Evolutionary conservation across 2,113 vertebrate genomes (phyloP), one percentile per base, ranked within the genome.

Genomic region (Brevimyrus niger): DNA sequence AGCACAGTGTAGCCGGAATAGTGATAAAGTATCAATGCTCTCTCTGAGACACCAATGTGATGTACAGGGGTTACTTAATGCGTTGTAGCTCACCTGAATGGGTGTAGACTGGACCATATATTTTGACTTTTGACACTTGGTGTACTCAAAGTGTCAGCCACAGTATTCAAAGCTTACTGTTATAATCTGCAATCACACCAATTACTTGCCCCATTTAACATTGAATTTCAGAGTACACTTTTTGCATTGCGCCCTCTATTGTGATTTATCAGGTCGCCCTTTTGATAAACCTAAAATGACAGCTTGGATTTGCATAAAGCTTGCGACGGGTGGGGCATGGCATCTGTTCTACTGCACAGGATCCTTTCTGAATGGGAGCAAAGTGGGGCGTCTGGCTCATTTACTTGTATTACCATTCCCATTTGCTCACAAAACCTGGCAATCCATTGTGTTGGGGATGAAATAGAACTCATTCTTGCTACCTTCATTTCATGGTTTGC

Each of bases 271-370:
- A 13, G 91, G 91, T 91, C 92, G 88, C 86, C 92, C 92, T 90
- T 90, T 91, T 89, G 91, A 80, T 87, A 91, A 90, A 92, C 88
- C 90, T 51, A 48, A 89, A 93, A 92, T 91, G 92, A 90, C 91
- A 93, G 89, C 92, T 91, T 91, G 92, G 93, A 94, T 94, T 92
- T 65, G 92, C 93, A 92, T 89, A 90, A 88, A 91, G 92, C 89
- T 90, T 90, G 76, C 88, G 86, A 87, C 2, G 89, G 90, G 91
- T 80, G 91, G 89, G 90, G 50, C 88, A 88, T 88, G 92, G 91
- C 93, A 93, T 94, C 93, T 93, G 93, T 88, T 89, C 86, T 35
- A 44, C 35, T 69, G 47, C 87, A 51, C 55, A 2, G 9, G 73
- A 84, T 87, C 92, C 92, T 90, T 84, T 91, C 89, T 69, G 76